Evolutionary conservation across 23 tunicate species (phyloP).

Genomic region (Diplosoma virens): DNA sequence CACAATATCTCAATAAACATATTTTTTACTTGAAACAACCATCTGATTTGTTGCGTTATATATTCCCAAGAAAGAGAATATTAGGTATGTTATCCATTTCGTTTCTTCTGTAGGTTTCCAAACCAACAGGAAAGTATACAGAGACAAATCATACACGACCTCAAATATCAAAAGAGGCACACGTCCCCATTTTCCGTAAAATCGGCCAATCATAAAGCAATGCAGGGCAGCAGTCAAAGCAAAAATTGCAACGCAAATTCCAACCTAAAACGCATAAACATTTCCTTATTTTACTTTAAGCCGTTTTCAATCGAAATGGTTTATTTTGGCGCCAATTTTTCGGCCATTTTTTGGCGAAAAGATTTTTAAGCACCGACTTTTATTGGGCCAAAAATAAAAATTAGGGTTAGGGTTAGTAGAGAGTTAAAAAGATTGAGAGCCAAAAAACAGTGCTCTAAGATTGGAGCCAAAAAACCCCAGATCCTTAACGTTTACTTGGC

Average conservation of each 20-base stretch:
- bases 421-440: no score
- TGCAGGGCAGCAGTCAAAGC: not conserved
- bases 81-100: constrained; percentile 12
- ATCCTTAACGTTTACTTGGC: no score
- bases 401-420: no score
- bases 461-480: no score
- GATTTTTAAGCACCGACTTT: no score
- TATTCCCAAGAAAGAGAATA: constrained; percentile 38
- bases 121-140: constrained; percentile 33
- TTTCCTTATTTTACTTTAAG: no score
- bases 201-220: constrained; percentile 7
- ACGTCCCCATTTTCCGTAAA: constrained; percentile 11
- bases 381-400: no score
- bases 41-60: not conserved
- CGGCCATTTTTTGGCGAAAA: no score
- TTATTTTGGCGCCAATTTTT: no score
- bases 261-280: constrained; percentile 44
- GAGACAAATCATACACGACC: constrained; percentile 6
- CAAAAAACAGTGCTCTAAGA: no score
- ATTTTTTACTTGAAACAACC: constrained; percentile 4
- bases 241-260: constrained; percentile 26
- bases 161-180: not conserved
- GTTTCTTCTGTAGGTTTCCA: constrained; percentile 51
- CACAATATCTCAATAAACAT: no score
- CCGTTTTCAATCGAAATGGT: no score